These are phyloP conservation scores for Aptenodytes forsteri DNA, from an alignment of 2,113 vertebrate genomes.

Conservation along the genomic window DNA sequence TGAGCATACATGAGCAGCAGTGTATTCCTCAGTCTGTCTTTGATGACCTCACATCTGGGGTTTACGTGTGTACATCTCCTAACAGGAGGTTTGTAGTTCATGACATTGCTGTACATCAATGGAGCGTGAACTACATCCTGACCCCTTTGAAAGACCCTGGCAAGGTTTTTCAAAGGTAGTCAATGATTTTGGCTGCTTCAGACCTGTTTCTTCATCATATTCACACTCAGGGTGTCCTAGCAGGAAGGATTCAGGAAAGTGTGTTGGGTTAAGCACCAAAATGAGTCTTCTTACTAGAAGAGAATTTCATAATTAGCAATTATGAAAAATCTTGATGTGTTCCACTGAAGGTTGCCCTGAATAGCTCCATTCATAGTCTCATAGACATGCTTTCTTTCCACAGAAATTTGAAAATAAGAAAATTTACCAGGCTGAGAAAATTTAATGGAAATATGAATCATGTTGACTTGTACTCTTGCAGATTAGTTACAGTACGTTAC, in stretches of 20 bases:
- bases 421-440: not conserved
- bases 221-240: not conserved
- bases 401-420: not conserved
- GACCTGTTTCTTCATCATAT: not conserved
- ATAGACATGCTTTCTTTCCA: not conserved
- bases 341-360: not conserved
- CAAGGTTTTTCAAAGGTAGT: not conserved
- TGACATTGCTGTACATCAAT: accelerated
- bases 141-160: not conserved
- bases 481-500: not conserved
- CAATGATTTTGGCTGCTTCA: not conserved
- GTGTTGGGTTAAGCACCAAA: not conserved
- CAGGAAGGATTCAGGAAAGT: not conserved
- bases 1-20: not conserved
- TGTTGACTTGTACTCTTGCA: not conserved
- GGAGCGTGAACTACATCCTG: not conserved
- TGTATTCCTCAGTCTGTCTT: not conserved
- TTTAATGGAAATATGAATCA: slow-evolving; percentile 19
- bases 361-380: not conserved
- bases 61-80: not conserved
- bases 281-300: not conserved
- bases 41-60: not conserved
- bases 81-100: not conserved
- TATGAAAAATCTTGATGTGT: not conserved
- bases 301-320: not conserved